A percentile compares a stretch with the other conserved stretches of the same genome.
phyloP scores from a whole-genome alignment of 2,113 vertebrate species.

The Desmodus rotundus region DNA sequence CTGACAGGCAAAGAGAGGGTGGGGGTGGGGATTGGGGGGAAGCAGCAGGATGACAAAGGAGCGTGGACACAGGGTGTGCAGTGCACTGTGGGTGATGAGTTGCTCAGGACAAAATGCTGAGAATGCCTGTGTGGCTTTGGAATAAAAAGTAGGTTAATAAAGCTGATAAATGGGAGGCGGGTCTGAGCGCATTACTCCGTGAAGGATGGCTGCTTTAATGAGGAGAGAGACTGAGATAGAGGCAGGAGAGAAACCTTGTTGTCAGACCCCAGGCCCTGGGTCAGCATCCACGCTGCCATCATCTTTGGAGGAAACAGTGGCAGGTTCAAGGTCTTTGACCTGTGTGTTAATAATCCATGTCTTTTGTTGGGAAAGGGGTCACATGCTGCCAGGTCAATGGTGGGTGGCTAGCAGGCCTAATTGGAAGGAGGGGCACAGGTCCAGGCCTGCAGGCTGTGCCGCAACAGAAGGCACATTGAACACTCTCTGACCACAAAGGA shows the following conservation, averaged over 20 bases:
- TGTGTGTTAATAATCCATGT: neutral
- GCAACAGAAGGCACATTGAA: neutral
- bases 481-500: neutral
- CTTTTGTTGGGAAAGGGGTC: neutral
- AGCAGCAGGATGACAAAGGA: neutral
- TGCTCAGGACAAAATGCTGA: rapidly evolving
- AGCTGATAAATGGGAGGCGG: neutral
- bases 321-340: conserved; percentile 25
- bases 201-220: neutral
- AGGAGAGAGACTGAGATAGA: neutral
- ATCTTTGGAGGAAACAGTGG: neutral
- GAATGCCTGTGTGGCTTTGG: neutral
- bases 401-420: neutral
- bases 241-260: neutral
- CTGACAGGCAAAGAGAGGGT: neutral
- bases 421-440: neutral
- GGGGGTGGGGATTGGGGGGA: too few species aligned
- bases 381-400: neutral
- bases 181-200: neutral
- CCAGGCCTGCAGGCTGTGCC: neutral
- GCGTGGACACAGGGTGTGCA: neutral
- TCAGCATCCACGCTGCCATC: rapidly evolving
- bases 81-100: rapidly evolving
- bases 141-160: neutral
- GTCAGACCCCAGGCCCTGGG: neutral